Evolutionary conservation across 1,140 invertebrate genomes (phyloP).

Genomic region (honey bee (Apis mellifera)): Amel_HAv3.1 CM009941.2:10600501-10601000

Average conservation of each 20-base stretch:
- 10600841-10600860: constrained; percentile 91
- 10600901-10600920: constrained; percentile 91
- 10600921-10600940: constrained; percentile 50
- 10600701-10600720: constrained; percentile 89
- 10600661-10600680: constrained; percentile 92
- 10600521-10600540: neutral
- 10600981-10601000: neutral
- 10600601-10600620: neutral
- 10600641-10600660: constrained; percentile 81
- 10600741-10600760: constrained; percentile 95
- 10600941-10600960: neutral
- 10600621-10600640: neutral
- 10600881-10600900: constrained; percentile 93
- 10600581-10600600: neutral
- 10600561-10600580: constrained; percentile 3
- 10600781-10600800: constrained; percentile 91
- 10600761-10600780: constrained; percentile 90
- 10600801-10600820: constrained; percentile 93
- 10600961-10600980: neutral
- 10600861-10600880: constrained; percentile 94
- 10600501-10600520: neutral
- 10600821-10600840: constrained; percentile 92
- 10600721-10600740: constrained; percentile 89
- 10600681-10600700: constrained; percentile 95
- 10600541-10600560: neutral